Evolutionary conservation across 1,140 invertebrate genomes (phyloP), one percentile per base, ranked within the genome.

Genomic region (Papilio dardanus): DNA sequence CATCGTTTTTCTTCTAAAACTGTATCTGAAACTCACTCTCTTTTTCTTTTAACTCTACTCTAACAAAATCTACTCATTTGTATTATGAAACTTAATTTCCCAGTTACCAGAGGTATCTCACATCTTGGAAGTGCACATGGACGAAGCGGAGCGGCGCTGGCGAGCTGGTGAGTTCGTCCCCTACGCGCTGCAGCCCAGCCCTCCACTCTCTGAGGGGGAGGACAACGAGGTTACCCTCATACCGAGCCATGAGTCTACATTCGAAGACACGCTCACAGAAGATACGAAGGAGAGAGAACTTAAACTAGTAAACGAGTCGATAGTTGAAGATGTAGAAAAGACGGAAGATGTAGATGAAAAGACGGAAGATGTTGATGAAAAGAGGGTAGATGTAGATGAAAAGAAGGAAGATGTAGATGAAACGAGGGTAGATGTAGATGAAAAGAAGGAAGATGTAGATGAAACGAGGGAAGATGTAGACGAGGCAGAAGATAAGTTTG

Each of bases 241-340:
- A 6, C 80, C 82, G 5, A 86, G 84, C 30, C 76, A 84, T 5
- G 80, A 91, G 8, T 80, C 77, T 6, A 85, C 83, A 0, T 79
- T 91, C 0, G 89, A 91, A 75, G 86, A 90, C 10, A 92, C 91
- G 0, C 76, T 92, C 0, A 91, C 86, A 19, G 88, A 90, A 28
- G 79, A 85, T 19, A 30, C 54, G 12, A 28, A 62, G 5, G 24
- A 62, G 0, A 30, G 24, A 21, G 50, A 54, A 62, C 3, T 30
- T 28, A 62, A 14, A 14, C 12, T 30, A 28, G 50, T 12, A 4
- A 12, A 76, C 28, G 75, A 66, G 42, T 62, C 40, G 50, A 67
- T 37, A 75, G 50, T 78, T 73, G 28, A 66, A 62, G 1, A 16
- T 28, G 54, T 5, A 16, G 54, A 62, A 28, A 0, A 62, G 19